phyloP scores from a whole-genome alignment of 2,113 vertebrate species.

The Mormyrus lacerda region DNA sequence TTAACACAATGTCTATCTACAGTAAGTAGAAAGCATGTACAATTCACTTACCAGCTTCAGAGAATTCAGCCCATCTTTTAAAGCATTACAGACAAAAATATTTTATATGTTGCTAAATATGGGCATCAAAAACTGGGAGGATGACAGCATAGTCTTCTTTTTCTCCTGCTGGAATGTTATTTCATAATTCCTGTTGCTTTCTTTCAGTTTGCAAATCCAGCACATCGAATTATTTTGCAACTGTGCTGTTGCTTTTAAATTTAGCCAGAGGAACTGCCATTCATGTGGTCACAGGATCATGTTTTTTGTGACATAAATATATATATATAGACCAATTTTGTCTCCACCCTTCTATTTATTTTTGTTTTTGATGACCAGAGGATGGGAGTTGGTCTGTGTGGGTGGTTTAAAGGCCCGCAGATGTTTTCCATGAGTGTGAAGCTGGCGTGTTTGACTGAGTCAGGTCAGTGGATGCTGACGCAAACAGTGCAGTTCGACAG shows the following conservation, averaged over 20 bases:
- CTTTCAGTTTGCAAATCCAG: neutral
- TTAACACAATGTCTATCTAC: neutral
- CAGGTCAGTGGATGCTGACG: neutral
- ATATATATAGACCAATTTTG: neutral
- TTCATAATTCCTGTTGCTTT: neutral
- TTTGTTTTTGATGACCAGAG: neutral
- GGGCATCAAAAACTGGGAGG: neutral
- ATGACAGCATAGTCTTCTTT: neutral
- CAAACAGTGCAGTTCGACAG: neutral
- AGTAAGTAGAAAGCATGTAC: neutral
- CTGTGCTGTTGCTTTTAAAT: neutral
- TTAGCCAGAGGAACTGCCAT: neutral
- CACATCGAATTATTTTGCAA: neutral
- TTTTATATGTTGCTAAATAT: neutral
- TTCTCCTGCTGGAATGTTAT: neutral
- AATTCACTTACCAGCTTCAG: neutral
- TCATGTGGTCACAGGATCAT: neutral
- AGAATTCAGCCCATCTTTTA: neutral
- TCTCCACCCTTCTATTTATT: neutral
- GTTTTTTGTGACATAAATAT: neutral
- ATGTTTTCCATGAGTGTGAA: neutral
- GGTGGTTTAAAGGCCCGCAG: neutral
- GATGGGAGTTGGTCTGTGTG: neutral
- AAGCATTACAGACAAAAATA: neutral
- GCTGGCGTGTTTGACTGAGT: neutral